A percentile compares a stretch with the other conserved stretches of the same genome.
Evolutionary conservation across 1,140 invertebrate genomes (phyloP).

Genomic region (Homalodisca vitripennis): DNA sequence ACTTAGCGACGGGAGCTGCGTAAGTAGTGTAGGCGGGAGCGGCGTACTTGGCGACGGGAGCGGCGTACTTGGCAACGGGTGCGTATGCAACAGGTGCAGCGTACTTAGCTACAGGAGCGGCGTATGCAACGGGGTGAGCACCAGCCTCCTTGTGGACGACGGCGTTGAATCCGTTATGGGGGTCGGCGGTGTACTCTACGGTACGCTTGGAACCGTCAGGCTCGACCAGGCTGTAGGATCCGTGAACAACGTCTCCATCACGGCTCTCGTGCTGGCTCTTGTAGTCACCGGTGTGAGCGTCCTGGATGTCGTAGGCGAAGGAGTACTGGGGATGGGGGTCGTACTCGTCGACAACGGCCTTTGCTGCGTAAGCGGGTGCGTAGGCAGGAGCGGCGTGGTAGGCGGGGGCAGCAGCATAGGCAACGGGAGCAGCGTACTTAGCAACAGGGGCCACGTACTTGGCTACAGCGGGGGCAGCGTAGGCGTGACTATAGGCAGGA

Average conservation of each 20-base stretch:
- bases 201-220: conserved; percentile 21
- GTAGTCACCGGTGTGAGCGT: conserved; percentile 53
- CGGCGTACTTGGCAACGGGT: conserved; percentile 25
- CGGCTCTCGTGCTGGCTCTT: conserved; percentile 52
- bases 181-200: conserved; percentile 20
- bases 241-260: conserved; percentile 46
- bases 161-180: conserved; percentile 24
- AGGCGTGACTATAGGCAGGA: conserved; percentile 25
- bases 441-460: conserved; percentile 26
- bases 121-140: conserved; percentile 13
- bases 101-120: conserved; percentile 45
- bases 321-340: conserved; percentile 54
- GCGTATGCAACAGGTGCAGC: conserved; percentile 43
- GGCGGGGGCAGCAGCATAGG: conserved; percentile 31
- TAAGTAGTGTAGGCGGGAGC: conserved; percentile 34
- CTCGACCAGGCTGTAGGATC: conserved; percentile 22
- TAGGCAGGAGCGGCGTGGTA: conserved; percentile 22
- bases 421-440: conserved; percentile 32
- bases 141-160: conserved; percentile 22
- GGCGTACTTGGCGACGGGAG: conserved; percentile 34
- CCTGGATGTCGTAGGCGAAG: conserved; percentile 56
- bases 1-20: conserved; percentile 27
- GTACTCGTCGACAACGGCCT: conserved; percentile 52
- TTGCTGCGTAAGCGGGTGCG: not conserved
- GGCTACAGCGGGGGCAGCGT: conserved; percentile 24